A percentile compares a stretch with the other conserved stretches of the same genome.
These are phyloP conservation scores for Tinea trinotella DNA, from an alignment of 2,888 invertebrate genomes.

Conservation along the genomic window DNA sequence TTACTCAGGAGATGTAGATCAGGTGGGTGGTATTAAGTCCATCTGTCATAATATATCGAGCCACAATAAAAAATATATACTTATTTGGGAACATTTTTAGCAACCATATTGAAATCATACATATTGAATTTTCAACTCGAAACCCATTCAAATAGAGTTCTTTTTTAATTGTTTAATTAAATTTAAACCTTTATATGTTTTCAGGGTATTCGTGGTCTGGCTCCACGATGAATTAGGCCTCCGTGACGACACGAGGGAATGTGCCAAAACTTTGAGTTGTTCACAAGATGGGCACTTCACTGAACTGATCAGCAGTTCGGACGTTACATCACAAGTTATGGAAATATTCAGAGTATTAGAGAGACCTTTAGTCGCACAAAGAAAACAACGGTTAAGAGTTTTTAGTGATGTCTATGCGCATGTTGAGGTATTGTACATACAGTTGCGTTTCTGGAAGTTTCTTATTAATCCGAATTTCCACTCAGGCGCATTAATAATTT, in stretches of 20 bases:
- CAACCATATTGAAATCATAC: no score
- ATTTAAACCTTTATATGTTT: neutral
- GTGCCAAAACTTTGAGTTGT: conserved; percentile 43
- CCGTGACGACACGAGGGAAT: conserved; percentile 45
- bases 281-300: conserved; percentile 53
- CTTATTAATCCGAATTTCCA: no score
- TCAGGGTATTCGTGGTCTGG: conserved; percentile 54
- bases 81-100: no score
- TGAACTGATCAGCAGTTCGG: conserved; percentile 46
- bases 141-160: no score
- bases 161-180: no score
- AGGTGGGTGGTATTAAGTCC: no score
- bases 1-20: no score
- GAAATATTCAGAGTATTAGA: conserved; percentile 48
- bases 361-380: conserved; percentile 52
- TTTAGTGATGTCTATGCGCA: conserved; percentile 60
- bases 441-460: no score
- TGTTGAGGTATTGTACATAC: conserved; percentile 39
- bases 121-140: no score
- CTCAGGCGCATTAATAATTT: no score
- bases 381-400: conserved; percentile 38
- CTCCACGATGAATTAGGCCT: conserved; percentile 53
- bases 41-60: no score
- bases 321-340: conserved; percentile 52
- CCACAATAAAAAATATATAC: no score